These are phyloP conservation scores for Grantiella picta DNA, from an alignment of 2,113 vertebrate species.

Conservation along the genomic window DNA sequence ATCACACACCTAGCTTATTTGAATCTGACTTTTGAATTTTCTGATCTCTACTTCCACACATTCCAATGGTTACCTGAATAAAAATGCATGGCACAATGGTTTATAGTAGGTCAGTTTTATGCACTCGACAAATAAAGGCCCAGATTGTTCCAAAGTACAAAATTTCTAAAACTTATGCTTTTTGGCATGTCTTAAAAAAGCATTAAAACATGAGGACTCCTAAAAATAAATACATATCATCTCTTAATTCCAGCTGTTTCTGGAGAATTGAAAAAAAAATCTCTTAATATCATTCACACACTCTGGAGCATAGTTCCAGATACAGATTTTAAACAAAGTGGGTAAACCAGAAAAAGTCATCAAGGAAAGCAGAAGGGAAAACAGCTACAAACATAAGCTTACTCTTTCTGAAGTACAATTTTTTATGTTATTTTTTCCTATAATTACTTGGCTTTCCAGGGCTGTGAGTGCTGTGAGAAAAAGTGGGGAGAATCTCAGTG, in stretches of 20 bases:
- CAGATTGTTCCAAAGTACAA: neutral
- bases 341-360: neutral
- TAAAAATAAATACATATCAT: no score
- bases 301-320: neutral
- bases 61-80: neutral
- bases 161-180: neutral
- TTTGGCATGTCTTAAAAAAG: neutral
- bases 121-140: neutral
- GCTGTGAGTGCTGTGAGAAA: constrained; percentile 63
- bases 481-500: constrained; percentile 52
- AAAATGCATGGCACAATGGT: neutral
- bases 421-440: neutral
- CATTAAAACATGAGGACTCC: neutral
- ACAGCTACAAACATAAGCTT: neutral
- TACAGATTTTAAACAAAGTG: neutral
- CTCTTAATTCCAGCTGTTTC: neutral
- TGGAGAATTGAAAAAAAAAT: neutral
- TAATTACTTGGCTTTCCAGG: constrained; percentile 57
- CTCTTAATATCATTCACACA: neutral
- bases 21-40: neutral
- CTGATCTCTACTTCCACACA: neutral
- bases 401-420: neutral
- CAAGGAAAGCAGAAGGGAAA: neutral
- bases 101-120: neutral
- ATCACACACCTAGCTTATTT: neutral